phyloP scores from a whole-genome alignment of 2,113 vertebrate genomes.

The Lophotis ruficrista region DNA sequence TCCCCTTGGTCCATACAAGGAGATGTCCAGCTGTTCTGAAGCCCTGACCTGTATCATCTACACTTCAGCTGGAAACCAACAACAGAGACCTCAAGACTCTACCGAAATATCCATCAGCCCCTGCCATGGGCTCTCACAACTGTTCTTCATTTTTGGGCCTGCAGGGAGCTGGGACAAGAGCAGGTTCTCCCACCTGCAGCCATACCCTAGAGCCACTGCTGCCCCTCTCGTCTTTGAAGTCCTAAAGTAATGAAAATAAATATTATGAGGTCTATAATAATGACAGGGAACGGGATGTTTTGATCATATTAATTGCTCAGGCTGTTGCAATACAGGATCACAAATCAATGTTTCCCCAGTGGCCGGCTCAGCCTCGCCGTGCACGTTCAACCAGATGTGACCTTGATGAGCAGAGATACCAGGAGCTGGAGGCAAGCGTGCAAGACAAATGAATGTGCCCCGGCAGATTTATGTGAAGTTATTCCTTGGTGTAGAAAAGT shows the following conservation, averaged over 20 bases:
- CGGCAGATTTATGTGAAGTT: constrained; percentile 15
- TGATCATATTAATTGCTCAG: constrained; percentile 36
- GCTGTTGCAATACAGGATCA: constrained; percentile 1
- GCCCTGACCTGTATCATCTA: background rate
- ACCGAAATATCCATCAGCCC: background rate
- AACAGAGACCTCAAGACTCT: background rate
- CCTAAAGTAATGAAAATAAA: constrained; percentile 15
- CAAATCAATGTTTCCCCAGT: constrained; percentile 21
- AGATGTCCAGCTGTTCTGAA: background rate
- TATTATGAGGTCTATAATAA: background rate
- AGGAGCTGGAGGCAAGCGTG: background rate
- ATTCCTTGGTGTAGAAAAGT: background rate
- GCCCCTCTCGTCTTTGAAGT: background rate
- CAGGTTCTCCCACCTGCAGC: background rate
- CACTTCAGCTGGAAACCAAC: background rate
- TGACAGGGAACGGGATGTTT: background rate
- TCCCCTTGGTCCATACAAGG: background rate
- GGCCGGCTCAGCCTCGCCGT: background rate
- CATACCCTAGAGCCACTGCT: background rate
- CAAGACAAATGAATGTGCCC: constrained; percentile 19
- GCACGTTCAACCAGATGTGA: constrained; percentile 23
- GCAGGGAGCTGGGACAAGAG: background rate
- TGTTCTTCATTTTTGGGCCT: background rate
- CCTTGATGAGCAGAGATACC: constrained; percentile 7
- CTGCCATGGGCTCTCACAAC: background rate